phyloP scores from a whole-genome alignment of 2,888 invertebrate genomes.

The Entomobrya multifasciata region DNA sequence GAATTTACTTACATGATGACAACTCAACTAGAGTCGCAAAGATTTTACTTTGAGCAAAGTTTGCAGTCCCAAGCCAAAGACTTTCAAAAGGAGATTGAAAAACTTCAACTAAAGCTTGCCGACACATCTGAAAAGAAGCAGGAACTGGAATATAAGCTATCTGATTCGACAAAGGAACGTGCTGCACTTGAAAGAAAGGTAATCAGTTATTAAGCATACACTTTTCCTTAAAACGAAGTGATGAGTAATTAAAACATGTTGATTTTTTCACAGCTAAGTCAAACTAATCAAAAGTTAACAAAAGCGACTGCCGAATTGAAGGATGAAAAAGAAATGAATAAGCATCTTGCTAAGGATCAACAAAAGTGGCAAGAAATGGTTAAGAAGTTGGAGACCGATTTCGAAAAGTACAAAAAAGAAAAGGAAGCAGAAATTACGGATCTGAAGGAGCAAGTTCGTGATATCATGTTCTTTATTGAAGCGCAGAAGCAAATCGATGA shows the following conservation, averaged over 20 bases:
- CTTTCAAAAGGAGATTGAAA: conserved; percentile 77
- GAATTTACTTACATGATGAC: conserved; percentile 98
- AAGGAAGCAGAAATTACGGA: conserved; percentile 87
- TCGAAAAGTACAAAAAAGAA: conserved; percentile 81
- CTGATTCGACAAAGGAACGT: conserved; percentile 85
- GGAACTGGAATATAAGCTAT: conserved; percentile 80
- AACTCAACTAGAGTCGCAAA: conserved; percentile 96
- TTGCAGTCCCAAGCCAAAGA: conserved; percentile 83
- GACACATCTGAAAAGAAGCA: conserved; percentile 58
- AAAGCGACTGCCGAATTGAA: conserved; percentile 87
- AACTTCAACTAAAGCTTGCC: conserved; percentile 63
- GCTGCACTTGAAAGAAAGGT: conserved; percentile 87
- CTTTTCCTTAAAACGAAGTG: no score
- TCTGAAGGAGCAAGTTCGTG: conserved; percentile 94
- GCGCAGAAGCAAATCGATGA: conserved; percentile 87
- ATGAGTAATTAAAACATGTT: no score
- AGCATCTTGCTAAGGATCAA: conserved; percentile 89
- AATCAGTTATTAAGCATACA: conserved; percentile 4
- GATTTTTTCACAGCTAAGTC: conserved; percentile 61
- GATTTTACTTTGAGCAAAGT: conserved; percentile 94
- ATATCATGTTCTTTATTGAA: conserved; percentile 98
- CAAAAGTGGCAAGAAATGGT: conserved; percentile 87
- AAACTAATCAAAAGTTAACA: conserved; percentile 83
- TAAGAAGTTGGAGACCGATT: conserved; percentile 83
- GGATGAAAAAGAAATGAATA: conserved; percentile 93